Conservation (phyloP, 1,140 invertebrate genomes). For the Drosophila kohkoa region DNA sequence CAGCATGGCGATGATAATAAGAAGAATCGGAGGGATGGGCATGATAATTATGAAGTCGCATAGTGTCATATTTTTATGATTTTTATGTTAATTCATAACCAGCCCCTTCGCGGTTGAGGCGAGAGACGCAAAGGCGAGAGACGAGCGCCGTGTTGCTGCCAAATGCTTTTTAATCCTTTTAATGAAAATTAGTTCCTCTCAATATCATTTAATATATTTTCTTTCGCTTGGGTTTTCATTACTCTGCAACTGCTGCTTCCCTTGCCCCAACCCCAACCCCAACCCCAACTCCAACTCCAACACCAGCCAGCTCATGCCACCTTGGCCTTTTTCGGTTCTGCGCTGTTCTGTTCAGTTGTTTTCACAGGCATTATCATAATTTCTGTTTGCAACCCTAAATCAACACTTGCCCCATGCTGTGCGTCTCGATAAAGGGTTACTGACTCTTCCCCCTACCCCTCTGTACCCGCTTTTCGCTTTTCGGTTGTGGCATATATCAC, state of each 20-base stretch:
- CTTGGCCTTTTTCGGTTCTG: neutral
- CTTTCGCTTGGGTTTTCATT: slow-evolving; percentile 69
- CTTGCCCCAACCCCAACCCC: slow-evolving; percentile 1
- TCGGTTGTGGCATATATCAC: slow-evolving; percentile 63
- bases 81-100: slow-evolving; percentile 84
- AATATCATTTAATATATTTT: slow-evolving; percentile 84
- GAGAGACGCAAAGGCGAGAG: slow-evolving; percentile 3
- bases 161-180: slow-evolving; percentile 84
- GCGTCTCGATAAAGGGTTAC: slow-evolving; percentile 76
- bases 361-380: slow-evolving; percentile 84
- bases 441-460: slow-evolving; percentile 10
- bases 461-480: too few species aligned
- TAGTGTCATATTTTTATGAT: slow-evolving; percentile 83
- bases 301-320: neutral
- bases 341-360: slow-evolving; percentile 54
- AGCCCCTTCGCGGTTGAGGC: slow-evolving; percentile 52
- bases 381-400: slow-evolving; percentile 84
- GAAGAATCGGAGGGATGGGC: slow-evolving; percentile 15
- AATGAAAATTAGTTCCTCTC: slow-evolving; percentile 84
- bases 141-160: slow-evolving; percentile 52
- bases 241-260: slow-evolving; percentile 2
- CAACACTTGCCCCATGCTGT: slow-evolving; percentile 66
- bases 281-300: neutral
- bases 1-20: slow-evolving; percentile 10
- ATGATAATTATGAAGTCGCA: slow-evolving; percentile 46